Percentiles rank a stretch among this genome's conserved stretches.
phyloP scores from a whole-genome alignment of 2,113 vertebrate genomes.

The Mus spicilegus region DNA sequence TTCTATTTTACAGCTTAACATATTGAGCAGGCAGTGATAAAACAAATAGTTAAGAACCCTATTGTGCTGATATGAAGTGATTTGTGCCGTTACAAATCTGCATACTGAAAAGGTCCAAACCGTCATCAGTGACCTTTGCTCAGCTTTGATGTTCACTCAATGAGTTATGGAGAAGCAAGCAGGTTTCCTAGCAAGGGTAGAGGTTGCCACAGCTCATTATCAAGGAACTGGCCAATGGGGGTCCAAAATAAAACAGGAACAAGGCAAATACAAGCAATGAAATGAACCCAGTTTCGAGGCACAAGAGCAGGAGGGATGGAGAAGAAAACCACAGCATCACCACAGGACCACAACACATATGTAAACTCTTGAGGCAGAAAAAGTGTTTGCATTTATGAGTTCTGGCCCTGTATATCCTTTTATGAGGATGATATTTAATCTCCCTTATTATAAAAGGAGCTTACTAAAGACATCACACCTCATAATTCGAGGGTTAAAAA shows the following conservation, averaged over 20 bases:
- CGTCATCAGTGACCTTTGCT: constrained; percentile 62
- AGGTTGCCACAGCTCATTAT: background rate
- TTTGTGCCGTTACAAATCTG: constrained; percentile 48
- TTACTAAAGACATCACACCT: background rate
- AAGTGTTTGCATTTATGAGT: too few species aligned
- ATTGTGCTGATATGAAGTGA: constrained; percentile 33
- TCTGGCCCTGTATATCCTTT: background rate
- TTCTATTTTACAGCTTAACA: constrained; percentile 49
- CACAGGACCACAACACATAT: accelerated
- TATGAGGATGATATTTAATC: background rate
- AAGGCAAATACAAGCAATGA: background rate
- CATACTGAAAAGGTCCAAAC: constrained; percentile 60
- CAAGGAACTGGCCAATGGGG: background rate
- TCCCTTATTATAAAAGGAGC: background rate
- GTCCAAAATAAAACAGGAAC: background rate
- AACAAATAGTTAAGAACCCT: constrained; percentile 56
- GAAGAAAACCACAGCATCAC: background rate
- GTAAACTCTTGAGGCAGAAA: background rate
- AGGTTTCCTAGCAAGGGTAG: background rate
- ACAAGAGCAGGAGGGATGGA: background rate
- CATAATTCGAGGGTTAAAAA: background rate
- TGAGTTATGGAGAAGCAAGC: background rate
- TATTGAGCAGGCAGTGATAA: constrained; percentile 61
- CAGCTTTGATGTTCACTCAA: constrained; percentile 59
- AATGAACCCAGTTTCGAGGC: background rate